These are phyloP conservation scores for Drosophila limbata DNA, from an alignment of 2,888 invertebrate genomes.

Conservation along the genomic window DNA sequence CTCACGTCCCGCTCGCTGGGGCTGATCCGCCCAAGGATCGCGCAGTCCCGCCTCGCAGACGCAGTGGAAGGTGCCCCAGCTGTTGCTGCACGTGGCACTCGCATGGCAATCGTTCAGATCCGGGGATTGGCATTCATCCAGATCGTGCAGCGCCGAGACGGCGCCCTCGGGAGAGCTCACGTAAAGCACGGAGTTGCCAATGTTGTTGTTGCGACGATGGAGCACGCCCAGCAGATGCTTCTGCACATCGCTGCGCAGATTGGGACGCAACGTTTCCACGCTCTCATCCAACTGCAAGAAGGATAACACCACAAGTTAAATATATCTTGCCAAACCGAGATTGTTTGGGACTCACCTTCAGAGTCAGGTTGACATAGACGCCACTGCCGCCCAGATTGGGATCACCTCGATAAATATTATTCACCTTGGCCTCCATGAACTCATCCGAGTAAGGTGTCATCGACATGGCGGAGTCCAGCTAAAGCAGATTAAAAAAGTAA, in stretches of 20 bases:
- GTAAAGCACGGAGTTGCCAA: conserved; percentile 94
- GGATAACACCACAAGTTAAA: neutral
- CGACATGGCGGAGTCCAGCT: conserved; percentile 96
- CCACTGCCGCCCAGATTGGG: conserved; percentile 89
- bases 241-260: conserved; percentile 91
- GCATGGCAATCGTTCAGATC: conserved; percentile 95
- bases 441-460: conserved; percentile 96
- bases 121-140: conserved; percentile 93
- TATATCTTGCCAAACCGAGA: neutral
- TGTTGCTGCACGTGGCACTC: conserved; percentile 91
- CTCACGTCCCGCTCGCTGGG: conserved; percentile 89
- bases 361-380: conserved; percentile 93
- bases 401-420: conserved; percentile 91
- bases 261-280: conserved; percentile 89
- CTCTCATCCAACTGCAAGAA: conserved; percentile 89
- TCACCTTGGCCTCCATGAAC: conserved; percentile 92
- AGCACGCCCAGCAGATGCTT: conserved; percentile 94
- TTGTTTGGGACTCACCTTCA: conserved; percentile 86
- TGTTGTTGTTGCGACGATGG: conserved; percentile 93
- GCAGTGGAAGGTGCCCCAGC: conserved; percentile 91
- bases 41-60: conserved; percentile 91
- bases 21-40: conserved; percentile 90
- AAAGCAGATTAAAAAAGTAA: conserved; percentile 11
- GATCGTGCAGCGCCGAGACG: conserved; percentile 91
- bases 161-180: conserved; percentile 93